phyloP scores from a whole-genome alignment of 2,888 invertebrate species.

The Acanthosoma haemorrhoidale region DNA sequence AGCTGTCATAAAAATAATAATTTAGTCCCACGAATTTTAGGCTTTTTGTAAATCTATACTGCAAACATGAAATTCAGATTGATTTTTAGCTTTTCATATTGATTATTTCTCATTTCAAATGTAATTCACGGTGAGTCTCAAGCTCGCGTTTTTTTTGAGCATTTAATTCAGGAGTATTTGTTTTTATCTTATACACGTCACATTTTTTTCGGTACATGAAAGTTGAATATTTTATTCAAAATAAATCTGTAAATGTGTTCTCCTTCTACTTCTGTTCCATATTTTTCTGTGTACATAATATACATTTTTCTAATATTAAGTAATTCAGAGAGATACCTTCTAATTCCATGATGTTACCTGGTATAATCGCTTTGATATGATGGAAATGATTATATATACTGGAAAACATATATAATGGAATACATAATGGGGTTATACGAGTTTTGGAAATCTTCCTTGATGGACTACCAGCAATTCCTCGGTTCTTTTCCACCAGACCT shows the following conservation, averaged over 20 bases:
- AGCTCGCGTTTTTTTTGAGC: background rate
- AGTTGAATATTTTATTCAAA: background rate
- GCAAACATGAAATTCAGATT: background rate
- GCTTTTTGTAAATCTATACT: background rate
- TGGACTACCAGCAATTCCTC: background rate
- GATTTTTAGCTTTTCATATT: background rate
- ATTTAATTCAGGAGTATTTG: background rate
- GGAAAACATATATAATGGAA: too few species aligned
- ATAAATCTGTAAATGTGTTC: background rate
- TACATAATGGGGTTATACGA: too few species aligned
- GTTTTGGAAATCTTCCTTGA: background rate
- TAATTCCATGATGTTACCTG: background rate
- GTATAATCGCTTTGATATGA: background rate
- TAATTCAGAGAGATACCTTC: background rate
- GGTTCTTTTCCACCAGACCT: background rate
- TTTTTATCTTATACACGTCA: background rate
- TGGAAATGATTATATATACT: background rate
- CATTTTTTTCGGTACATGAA: background rate
- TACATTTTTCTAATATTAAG: conserved; percentile 2
- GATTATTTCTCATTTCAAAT: background rate
- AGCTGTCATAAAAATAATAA: too few species aligned
- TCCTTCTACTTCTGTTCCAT: background rate
- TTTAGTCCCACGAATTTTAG: too few species aligned
- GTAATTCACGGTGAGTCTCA: background rate
- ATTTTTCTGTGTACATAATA: background rate